Evolutionary conservation across 1,140 invertebrate species (phyloP).

Genomic region (Amyelois transitella): DNA sequence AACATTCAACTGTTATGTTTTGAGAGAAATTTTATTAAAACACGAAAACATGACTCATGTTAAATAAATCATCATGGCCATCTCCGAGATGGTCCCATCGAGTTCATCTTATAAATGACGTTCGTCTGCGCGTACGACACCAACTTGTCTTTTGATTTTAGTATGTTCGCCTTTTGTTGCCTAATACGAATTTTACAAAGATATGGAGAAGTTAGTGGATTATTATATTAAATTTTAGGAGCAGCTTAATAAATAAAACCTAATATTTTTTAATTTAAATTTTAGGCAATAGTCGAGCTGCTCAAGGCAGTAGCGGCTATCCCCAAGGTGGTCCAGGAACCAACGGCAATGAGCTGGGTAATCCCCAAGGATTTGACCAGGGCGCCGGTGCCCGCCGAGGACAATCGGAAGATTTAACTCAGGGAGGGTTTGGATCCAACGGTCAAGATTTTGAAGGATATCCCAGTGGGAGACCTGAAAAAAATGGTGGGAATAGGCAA

Average conservation of each 20-base stretch:
- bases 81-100: no score
- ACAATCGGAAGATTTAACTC: slow-evolving; percentile 29
- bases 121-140: no score
- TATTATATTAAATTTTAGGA: no score
- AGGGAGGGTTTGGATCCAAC: slow-evolving; percentile 13
- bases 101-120: no score
- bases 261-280: slow-evolving; percentile 5
- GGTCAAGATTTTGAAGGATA: slow-evolving; percentile 26
- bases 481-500: slow-evolving; percentile 3
- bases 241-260: background rate
- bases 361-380: slow-evolving; percentile 29
- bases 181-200: no score
- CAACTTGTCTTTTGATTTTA: no score
- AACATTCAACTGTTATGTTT: no score
- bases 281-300: slow-evolving; percentile 14
- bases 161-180: no score
- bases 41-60: no score
- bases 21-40: no score
- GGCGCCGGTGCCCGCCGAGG: slow-evolving; percentile 41
- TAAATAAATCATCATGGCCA: no score
- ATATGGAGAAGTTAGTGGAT: no score
- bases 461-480: slow-evolving; percentile 28
- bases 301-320: slow-evolving; percentile 45
- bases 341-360: slow-evolving; percentile 26
- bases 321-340: slow-evolving; percentile 43